Conservation (phyloP, 1,140 invertebrate genomes). For the Lamellibrachia luymesi region DNA sequence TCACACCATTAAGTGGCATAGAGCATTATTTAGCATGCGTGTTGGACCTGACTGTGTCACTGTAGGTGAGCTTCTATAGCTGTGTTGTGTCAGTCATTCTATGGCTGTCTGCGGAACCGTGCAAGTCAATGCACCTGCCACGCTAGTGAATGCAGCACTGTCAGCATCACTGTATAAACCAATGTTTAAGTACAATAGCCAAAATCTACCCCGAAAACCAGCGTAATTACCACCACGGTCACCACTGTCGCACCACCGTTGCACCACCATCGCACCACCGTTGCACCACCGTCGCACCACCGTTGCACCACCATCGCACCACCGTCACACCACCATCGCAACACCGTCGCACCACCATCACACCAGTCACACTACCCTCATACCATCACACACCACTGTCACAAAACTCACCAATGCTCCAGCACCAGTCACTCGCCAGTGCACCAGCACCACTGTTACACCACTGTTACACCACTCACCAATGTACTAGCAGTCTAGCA, state of each 20-base stretch:
- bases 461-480: background rate
- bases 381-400: background rate
- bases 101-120: background rate
- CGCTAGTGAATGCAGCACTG: background rate
- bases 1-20: background rate
- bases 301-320: background rate
- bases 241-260: background rate
- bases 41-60: background rate
- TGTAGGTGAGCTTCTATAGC: background rate
- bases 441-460: background rate
- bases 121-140: background rate
- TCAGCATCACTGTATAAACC: background rate
- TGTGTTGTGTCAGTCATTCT: background rate
- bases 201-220: background rate
- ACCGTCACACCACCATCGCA: background rate
- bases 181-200: background rate
- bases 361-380: background rate
- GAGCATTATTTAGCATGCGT: background rate
- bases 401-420: background rate
- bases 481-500: background rate
- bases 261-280: background rate
- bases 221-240: background rate
- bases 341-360: background rate
- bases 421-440: background rate
- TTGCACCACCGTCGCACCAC: background rate